Evolutionary conservation across 2,113 vertebrate genomes (phyloP).

Genomic region (Nestor notabilis): DNA sequence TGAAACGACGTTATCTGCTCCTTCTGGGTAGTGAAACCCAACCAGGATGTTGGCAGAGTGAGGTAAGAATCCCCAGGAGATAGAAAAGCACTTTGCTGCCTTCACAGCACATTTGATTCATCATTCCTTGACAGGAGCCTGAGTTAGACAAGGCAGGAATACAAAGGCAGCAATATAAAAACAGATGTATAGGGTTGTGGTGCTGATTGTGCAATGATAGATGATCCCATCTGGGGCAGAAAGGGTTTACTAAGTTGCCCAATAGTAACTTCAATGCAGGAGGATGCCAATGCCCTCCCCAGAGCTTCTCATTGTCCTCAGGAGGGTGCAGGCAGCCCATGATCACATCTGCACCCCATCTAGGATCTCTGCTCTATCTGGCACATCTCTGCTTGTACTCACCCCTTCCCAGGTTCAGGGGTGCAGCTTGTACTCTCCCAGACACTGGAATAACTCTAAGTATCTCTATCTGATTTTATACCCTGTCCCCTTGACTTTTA

Average conservation of each 20-base stretch:
- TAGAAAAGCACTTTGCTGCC: background rate
- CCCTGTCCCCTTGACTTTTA: background rate
- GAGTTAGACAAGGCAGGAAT: background rate
- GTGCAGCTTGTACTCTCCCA: background rate
- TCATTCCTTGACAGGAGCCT: background rate
- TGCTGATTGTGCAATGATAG: background rate
- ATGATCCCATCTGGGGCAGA: background rate
- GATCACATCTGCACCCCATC: rapidly evolving
- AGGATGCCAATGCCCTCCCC: background rate
- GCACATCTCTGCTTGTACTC: background rate
- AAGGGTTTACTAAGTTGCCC: background rate
- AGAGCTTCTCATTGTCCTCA: background rate
- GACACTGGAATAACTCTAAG: background rate
- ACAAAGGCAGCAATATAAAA: background rate
- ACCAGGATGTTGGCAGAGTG: background rate
- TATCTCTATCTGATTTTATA: background rate
- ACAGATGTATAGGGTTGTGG: background rate
- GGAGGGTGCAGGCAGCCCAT: background rate
- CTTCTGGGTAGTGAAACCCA: background rate
- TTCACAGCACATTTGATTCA: background rate
- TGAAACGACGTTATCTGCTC: background rate
- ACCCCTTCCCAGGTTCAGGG: background rate
- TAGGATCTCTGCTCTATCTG: background rate
- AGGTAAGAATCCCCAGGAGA: background rate
- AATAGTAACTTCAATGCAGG: background rate